Evolutionary conservation across 2,113 vertebrate genomes (phyloP).

Genomic region (Epinephelus fuscoguttatus): DNA sequence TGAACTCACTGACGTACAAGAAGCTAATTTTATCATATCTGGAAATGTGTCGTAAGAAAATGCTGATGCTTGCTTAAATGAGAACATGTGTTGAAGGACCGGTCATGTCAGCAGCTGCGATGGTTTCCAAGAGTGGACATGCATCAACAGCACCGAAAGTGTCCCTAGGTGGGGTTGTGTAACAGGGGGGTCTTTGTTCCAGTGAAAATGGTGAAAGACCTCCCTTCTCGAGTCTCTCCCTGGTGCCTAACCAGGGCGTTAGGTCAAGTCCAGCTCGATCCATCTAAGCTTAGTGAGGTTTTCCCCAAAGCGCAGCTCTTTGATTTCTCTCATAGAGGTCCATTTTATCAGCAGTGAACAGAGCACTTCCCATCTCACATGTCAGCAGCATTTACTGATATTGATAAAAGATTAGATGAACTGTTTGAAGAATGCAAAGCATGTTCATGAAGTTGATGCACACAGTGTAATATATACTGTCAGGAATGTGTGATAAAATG

Average conservation of each 20-base stretch:
- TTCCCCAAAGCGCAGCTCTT: conserved; percentile 40
- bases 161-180: conserved; percentile 42
- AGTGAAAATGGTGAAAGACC: conserved; percentile 20
- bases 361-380: conserved; percentile 5
- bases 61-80: conserved; percentile 49
- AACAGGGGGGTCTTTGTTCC: conserved; percentile 60
- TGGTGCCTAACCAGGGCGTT: conserved; percentile 50
- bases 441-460: conserved; percentile 2
- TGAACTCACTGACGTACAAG: conserved; percentile 50
- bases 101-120: conserved; percentile 31
- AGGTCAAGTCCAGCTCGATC: conserved; percentile 55
- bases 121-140: conserved; percentile 32
- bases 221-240: conserved; percentile 24
- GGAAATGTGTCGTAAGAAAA: conserved; percentile 48
- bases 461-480: conserved; percentile 15
- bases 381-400: background rate
- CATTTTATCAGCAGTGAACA: conserved; percentile 13
- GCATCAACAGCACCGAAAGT: conserved; percentile 15
- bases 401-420: background rate
- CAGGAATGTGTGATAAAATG: conserved; percentile 33
- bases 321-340: conserved; percentile 16
- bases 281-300: conserved; percentile 34
- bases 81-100: conserved; percentile 53
- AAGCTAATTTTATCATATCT: conserved; percentile 68
- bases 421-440: conserved; percentile 25